phyloP scores from a whole-genome alignment of 2,797 vertebrate genomes.

The Enteromius afrohamiltoni region DNA sequence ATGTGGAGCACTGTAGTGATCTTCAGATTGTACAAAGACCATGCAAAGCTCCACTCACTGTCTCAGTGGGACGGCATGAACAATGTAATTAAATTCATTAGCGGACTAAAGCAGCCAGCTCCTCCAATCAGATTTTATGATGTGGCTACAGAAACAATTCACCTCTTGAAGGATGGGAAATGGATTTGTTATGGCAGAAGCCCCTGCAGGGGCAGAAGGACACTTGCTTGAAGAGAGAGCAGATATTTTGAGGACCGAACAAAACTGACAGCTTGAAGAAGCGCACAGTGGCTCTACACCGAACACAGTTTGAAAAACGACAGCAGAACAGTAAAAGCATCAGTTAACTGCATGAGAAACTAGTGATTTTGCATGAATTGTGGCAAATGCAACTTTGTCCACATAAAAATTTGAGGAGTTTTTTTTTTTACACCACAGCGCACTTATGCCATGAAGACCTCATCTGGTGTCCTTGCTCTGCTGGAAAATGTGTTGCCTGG shows the following conservation, averaged over 20 bases:
- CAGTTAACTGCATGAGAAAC: background rate
- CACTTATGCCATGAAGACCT: background rate
- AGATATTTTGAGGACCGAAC: slow-evolving; percentile 29
- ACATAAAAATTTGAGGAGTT: background rate
- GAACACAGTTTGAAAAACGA: slow-evolving; percentile 5
- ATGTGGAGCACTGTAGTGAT: background rate
- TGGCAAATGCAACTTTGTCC: background rate
- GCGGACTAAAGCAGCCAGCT: slow-evolving; percentile 16
- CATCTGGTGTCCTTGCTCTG: slow-evolving; percentile 34
- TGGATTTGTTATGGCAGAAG: slow-evolving; percentile 47
- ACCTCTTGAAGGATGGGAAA: slow-evolving; percentile 19
- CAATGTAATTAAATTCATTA: slow-evolving; percentile 58
- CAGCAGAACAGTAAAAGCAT: background rate
- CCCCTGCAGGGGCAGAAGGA: slow-evolving; percentile 20
- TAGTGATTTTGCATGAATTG: background rate
- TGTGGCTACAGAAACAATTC: slow-evolving; percentile 19
- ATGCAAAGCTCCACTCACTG: background rate
- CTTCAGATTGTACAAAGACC: background rate
- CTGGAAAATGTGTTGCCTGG: slow-evolving; percentile 18
- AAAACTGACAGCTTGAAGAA: slow-evolving; percentile 40
- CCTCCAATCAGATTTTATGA: slow-evolving; percentile 37
- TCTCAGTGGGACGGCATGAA: slow-evolving; percentile 3
- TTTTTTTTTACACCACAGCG: background rate
- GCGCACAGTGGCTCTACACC: slow-evolving; percentile 4
- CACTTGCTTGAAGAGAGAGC: slow-evolving; percentile 31